Evolutionary conservation across 2,113 vertebrate species (phyloP).

Genomic region (Boleophthalmus pectinirostris): DNA sequence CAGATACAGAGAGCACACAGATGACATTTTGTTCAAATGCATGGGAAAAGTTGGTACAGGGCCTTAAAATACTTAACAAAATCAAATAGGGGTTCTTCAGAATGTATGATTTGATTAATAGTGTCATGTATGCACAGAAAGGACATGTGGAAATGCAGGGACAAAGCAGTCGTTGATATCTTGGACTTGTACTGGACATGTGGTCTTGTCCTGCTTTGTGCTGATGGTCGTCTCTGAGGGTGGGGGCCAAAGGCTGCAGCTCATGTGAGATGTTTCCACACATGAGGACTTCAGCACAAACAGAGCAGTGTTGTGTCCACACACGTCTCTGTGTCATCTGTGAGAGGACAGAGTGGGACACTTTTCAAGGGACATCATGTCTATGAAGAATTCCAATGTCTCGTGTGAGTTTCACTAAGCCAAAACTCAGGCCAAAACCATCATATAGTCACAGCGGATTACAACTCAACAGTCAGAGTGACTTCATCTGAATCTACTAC

Average conservation of each 20-base stretch:
- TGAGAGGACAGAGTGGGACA: not conserved
- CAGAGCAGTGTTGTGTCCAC: constrained; percentile 28
- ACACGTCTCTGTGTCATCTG: not conserved
- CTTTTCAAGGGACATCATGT: not conserved
- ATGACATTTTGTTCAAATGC: too few species aligned
- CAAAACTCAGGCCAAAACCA: not conserved
- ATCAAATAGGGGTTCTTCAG: too few species aligned
- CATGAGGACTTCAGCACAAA: constrained; percentile 29
- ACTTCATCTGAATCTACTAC: too few species aligned
- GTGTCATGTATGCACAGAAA: not conserved
- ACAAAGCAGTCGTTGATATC: constrained; percentile 23
- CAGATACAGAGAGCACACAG: too few species aligned
- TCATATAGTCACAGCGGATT: not conserved
- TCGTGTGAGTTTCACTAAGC: not conserved
- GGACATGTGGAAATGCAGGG: constrained; percentile 21
- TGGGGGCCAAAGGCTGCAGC: constrained; percentile 17
- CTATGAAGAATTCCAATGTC: not conserved
- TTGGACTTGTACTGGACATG: constrained; percentile 23
- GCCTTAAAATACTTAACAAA: too few species aligned
- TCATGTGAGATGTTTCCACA: constrained; percentile 34
- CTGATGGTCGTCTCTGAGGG: constrained; percentile 5
- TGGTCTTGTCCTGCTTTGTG: constrained; percentile 47
- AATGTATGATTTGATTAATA: too few species aligned
- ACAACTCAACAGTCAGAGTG: too few species aligned
- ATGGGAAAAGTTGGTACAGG: too few species aligned